Evolutionary conservation across 1,140 invertebrate species (phyloP).

Genomic region (Geopemphigus sp.): DNA sequence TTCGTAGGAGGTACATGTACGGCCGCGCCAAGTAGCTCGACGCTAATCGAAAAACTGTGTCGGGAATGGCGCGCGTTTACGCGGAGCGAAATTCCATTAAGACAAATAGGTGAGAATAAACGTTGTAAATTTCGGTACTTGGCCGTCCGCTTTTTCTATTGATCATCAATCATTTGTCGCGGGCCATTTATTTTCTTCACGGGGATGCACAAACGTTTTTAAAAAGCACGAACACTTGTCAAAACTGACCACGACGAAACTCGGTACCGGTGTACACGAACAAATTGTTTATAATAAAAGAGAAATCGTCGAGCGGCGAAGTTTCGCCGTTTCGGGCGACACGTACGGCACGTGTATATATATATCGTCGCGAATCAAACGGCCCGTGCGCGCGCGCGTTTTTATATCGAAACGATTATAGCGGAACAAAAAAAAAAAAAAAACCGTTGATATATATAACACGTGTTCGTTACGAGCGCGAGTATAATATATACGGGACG

Average conservation of each 20-base stretch:
- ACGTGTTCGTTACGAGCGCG: background rate
- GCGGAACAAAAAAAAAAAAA: background rate
- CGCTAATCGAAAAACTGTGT: no score
- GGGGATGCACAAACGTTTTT: constrained; percentile 32
- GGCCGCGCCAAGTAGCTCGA: no score
- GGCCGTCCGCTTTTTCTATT: background rate
- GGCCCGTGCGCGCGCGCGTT: no score
- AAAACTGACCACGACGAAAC: constrained; percentile 15
- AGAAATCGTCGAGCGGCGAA: background rate
- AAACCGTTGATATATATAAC: background rate
- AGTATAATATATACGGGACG: no score
- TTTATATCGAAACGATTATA: background rate
- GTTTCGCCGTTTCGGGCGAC: no score
- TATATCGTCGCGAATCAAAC: no score
- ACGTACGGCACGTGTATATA: background rate
- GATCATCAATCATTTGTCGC: constrained; percentile 29
- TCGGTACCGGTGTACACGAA: background rate
- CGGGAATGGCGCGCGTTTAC: background rate
- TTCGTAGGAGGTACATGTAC: no score
- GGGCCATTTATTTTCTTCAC: constrained; percentile 39
- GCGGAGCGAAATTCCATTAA: background rate
- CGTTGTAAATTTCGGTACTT: constrained; percentile 28
- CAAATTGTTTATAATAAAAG: constrained; percentile 6
- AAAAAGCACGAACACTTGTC: constrained; percentile 47
- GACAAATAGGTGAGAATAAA: constrained; percentile 7